Evolutionary conservation across 64 coral and sea anemone genomes (phyloP).

Genomic region (Montipora efflorescens): DNA sequence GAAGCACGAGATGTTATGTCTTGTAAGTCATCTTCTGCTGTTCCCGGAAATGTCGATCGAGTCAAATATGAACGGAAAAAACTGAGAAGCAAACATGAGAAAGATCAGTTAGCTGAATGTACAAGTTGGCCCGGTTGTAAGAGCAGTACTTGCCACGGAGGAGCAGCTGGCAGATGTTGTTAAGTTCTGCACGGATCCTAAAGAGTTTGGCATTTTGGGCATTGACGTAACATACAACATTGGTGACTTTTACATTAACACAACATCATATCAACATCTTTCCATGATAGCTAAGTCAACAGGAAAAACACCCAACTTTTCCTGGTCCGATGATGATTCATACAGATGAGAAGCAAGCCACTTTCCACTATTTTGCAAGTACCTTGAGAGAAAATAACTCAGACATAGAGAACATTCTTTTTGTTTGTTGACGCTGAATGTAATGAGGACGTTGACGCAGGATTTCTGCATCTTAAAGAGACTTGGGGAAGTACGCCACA

Average conservation of each 20-base stretch:
- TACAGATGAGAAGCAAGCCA: conserved; percentile 1
- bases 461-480: conserved; percentile 27
- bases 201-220: conserved; percentile 29
- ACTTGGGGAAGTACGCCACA: conserved; percentile 26
- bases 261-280: conserved; percentile 58
- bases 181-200: conserved; percentile 39
- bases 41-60: conserved; percentile 61
- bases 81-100: conserved; percentile 36
- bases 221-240: conserved; percentile 65
- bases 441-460: conserved; percentile 22
- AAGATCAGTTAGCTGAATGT: conserved; percentile 57
- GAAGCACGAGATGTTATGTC: conserved; percentile 50
- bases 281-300: conserved; percentile 15
- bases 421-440: conserved; percentile 56
- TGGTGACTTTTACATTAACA: conserved; percentile 55
- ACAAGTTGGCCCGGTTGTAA: conserved; percentile 43
- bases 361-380: conserved; percentile 54
- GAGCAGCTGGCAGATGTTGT: conserved; percentile 53
- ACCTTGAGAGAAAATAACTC: conserved; percentile 32
- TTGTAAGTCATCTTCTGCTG: not conserved
- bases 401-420: conserved; percentile 19
- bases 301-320: conserved; percentile 16
- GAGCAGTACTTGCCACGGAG: conserved; percentile 27
- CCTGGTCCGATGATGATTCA: conserved; percentile 62
- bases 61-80: conserved; percentile 66